Base-by-base conservation (phyloP, 2,888 invertebrate genomes). In the Drosophila falleni region DNA sequence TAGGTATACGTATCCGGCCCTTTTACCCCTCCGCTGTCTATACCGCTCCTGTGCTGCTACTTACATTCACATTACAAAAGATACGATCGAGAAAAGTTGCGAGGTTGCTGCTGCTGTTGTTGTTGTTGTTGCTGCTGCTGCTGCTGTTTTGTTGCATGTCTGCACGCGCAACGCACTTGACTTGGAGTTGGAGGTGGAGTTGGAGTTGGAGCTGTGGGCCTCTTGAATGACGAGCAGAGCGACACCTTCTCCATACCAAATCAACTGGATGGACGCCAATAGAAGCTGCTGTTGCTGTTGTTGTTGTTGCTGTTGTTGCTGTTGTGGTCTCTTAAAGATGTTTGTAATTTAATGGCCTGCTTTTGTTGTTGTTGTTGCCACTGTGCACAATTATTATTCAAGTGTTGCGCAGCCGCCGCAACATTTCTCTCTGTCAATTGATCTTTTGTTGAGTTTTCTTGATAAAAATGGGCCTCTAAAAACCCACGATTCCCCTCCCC, bases 381-480 rank as follows among this genome's bases (percentile, higher is more conserved):
- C 39, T 39, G 56, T 51, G 50, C 51, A 61, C 72, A 64, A 76
- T 85, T 81, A 76, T 81, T 81, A 85, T 81, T 84, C 82, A 71
- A 78, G 82, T 76, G 75, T 71, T 73, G 81, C 73, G 61, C 79
- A 73, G 81, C 81, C 61, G 80, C 83, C 76, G 74, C 70, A 74
- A 81, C 87, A 79, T 86, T 79, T 80, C 83, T 82, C 76, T 78
- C 76, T 85, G 90, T 81, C 90, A 89, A 90, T 90, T 90, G 86
- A 87, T 89, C 89, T 89, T 86, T 80, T 89, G 90, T 87, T 83
- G 71, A 83, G 73, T 89, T 89, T 86, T 89, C 87, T 76, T 87
- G 90, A 89, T 85, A 88, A 87, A 80, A 76, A 62, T 62, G 62
- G 63, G 74, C 66, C 69, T 66, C 71, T 74, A 51, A 61, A 23